Evolutionary conservation across 1,140 invertebrate genomes (phyloP), one percentile per base, ranked within the genome.

Genomic region (Wiebesia pumilae): DNA sequence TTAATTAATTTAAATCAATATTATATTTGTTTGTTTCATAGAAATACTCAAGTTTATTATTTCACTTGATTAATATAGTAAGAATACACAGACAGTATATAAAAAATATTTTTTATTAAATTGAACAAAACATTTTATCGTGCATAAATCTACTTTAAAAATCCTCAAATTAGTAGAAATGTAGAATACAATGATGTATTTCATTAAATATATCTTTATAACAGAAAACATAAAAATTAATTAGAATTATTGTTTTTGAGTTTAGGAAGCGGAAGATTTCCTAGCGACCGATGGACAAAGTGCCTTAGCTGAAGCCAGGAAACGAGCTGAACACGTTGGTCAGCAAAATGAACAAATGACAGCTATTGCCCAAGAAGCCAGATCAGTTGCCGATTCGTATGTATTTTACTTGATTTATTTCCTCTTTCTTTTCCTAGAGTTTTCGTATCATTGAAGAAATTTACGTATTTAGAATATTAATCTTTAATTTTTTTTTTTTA

Each of bases 271-370:
- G 3, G 92, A 96, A 83, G 95, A 97, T 87, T 96, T 97, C 88
- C 94, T 99, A 35, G 96, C 97, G 81, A 96, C 95, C 0, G 97
- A 98, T 90, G 98, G 98, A 7, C 94, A 95, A 35, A 94, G 95
- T 38, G 97, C 98, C 0, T 92, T 99, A 69, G 92, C 95, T 1
- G 96, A 97, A 89, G 98, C 98, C 0, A 95, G 96, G 90, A 96
- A 97, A 89, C 96, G 97, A 67, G 97, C 98, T 0, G 95, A 96
- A 71, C 96, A 97, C 92, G 97, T 98, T 92, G 98, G 98, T 12
- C 96, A 98, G 88, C 97, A 98, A 90, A 98, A 97, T 30, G 95
- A 97, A 38, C 96, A 97, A 89, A 99, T 99, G 97, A 98, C 98
- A 1, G 95, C 96, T 27, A 97, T 99, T 73, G 98, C 98, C 0